Evolutionary conservation across 2,888 invertebrate species (phyloP).

Genomic region (Quadroppia sp.): DNA sequence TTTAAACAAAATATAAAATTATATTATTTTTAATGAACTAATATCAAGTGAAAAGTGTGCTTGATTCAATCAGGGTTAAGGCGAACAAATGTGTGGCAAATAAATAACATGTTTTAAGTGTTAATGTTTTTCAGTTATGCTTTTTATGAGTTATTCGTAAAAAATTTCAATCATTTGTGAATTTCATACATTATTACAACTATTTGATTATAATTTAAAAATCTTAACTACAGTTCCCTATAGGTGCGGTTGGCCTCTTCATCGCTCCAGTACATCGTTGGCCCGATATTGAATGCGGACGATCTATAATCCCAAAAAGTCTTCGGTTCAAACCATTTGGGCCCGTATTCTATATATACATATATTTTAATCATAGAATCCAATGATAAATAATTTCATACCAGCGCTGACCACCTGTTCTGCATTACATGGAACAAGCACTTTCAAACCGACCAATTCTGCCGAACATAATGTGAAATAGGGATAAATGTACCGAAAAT

Average conservation of each 20-base stretch:
- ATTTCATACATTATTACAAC: too few relatives aligned
- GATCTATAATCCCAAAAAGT: background rate
- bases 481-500: conserved; percentile 43
- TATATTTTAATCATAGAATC: background rate
- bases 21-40: too few relatives aligned
- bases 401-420: conserved; percentile 41
- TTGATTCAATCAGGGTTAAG: too few relatives aligned
- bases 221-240: background rate
- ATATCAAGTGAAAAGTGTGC: too few relatives aligned
- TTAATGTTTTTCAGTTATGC: too few relatives aligned
- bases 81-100: too few relatives aligned
- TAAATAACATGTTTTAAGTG: too few relatives aligned
- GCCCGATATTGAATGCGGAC: conserved; percentile 29
- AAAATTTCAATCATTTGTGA: too few relatives aligned
- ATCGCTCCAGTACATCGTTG: background rate
- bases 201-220: too few relatives aligned
- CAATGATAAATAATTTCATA: conserved; percentile 20
- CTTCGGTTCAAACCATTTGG: conserved; percentile 22
- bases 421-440: conserved; percentile 44
- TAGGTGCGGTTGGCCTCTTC: background rate
- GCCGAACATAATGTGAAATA: conserved; percentile 44
- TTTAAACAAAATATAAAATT: too few relatives aligned
- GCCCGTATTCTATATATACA: conserved; percentile 17
- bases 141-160: too few relatives aligned
- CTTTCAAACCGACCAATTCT: conserved; percentile 44